Conservation (phyloP, 2,797 vertebrate genomes). For the Hypotaenidia okinawae region DNA sequence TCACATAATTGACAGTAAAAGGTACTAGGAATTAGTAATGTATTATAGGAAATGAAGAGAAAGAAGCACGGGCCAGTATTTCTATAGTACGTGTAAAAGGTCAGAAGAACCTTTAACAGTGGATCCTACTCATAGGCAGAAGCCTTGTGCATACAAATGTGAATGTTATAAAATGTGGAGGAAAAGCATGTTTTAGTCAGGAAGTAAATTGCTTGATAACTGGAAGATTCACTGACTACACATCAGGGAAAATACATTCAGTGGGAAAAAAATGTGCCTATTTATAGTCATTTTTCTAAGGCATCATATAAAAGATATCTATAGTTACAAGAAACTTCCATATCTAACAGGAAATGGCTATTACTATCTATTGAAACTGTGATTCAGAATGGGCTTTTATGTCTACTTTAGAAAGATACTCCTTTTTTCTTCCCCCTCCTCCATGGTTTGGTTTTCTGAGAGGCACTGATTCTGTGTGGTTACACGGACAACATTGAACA, state of each 20-base stretch:
- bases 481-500: neutral
- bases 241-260: neutral
- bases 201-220: neutral
- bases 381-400: neutral
- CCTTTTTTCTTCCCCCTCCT: too few species aligned
- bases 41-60: neutral
- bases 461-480: neutral
- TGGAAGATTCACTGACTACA: neutral
- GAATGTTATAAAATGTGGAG: neutral
- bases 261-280: neutral
- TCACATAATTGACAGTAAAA: neutral
- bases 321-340: neutral
- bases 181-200: neutral
- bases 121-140: neutral
- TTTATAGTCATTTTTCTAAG: neutral
- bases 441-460: neutral
- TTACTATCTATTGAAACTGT: neutral
- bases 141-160: neutral
- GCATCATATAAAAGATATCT: neutral
- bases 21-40: neutral
- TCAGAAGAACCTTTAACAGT: neutral
- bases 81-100: neutral
- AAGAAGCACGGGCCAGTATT: neutral
- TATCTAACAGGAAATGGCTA: neutral
- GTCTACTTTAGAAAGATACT: neutral